Conservation (phyloP, 2,113 vertebrate species). For the Alligator sinensis region DNA sequence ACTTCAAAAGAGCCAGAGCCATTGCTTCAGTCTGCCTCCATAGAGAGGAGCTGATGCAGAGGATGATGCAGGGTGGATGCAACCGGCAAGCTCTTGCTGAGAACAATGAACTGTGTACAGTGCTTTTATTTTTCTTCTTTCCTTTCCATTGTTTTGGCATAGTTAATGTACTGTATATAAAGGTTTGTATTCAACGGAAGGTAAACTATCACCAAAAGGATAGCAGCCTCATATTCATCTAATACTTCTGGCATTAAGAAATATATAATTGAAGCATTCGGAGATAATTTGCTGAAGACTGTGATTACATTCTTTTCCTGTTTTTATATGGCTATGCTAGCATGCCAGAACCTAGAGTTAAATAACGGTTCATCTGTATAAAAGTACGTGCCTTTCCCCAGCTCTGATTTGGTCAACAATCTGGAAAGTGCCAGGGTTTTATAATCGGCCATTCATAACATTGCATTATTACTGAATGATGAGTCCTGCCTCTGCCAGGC, state of each 20-base stretch:
- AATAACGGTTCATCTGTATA: neutral
- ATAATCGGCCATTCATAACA: neutral
- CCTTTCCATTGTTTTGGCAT: neutral
- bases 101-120: neutral
- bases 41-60: neutral
- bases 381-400: neutral
- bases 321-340: neutral
- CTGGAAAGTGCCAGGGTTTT: neutral
- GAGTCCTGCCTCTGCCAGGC: neutral
- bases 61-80: neutral
- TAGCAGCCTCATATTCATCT: neutral
- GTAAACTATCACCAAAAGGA: neutral
- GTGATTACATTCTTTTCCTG: neutral
- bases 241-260: neutral
- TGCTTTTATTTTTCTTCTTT: neutral
- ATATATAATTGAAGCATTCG: neutral
- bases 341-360: neutral
- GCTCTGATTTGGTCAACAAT: neutral
- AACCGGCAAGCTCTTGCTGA: neutral
- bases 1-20: neutral
- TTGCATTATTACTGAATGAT: neutral
- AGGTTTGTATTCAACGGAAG: neutral
- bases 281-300: neutral
- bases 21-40: slow-evolving; percentile 15
- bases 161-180: neutral